Evolutionary conservation across 2,797 vertebrate species (phyloP).

Genomic region (Esox masquinongy): DNA sequence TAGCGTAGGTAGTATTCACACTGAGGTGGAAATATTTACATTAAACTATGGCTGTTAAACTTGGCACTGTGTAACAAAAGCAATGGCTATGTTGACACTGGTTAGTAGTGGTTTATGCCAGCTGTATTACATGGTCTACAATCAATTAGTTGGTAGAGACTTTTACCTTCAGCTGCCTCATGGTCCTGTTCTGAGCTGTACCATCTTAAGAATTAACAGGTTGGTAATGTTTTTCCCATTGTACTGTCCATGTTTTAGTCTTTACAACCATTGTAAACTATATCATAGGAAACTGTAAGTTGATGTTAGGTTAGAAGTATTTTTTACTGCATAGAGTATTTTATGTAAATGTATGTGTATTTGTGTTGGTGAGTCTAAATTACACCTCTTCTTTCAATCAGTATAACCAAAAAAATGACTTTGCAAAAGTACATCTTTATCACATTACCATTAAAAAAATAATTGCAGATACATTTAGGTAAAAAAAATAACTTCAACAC

Average conservation of each 20-base stretch:
- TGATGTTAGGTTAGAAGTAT: not conserved
- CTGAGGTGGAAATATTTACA: not conserved
- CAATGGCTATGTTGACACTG: constrained; percentile 46
- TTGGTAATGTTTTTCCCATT: not conserved
- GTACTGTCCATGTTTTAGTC: not conserved
- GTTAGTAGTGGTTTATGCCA: constrained; percentile 7
- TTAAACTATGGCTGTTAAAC: not conserved
- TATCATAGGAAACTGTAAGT: not conserved
- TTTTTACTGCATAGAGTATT: constrained; percentile 1
- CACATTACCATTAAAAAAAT: constrained; percentile 17
- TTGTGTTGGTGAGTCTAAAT: constrained; percentile 24
- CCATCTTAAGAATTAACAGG: not conserved
- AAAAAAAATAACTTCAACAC: constrained; percentile 34
- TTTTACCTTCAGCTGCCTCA: constrained; percentile 2
- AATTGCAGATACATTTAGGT: not conserved
- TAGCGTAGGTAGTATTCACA: not conserved
- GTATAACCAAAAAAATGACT: constrained; percentile 30
- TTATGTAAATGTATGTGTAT: not conserved
- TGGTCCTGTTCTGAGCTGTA: not conserved
- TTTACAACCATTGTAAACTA: not conserved
- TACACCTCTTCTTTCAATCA: too few species aligned
- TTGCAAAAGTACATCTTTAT: constrained; percentile 27
- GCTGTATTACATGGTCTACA: constrained; percentile 8
- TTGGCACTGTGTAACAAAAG: constrained; percentile 15
- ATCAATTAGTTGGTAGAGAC: constrained; percentile 14